A percentile compares a stretch with the other conserved stretches of the same genome.
These are phyloP conservation scores for Teinopalpus imperialis DNA, from an alignment of 2,888 invertebrate genomes.

Conservation along the genomic window DNA sequence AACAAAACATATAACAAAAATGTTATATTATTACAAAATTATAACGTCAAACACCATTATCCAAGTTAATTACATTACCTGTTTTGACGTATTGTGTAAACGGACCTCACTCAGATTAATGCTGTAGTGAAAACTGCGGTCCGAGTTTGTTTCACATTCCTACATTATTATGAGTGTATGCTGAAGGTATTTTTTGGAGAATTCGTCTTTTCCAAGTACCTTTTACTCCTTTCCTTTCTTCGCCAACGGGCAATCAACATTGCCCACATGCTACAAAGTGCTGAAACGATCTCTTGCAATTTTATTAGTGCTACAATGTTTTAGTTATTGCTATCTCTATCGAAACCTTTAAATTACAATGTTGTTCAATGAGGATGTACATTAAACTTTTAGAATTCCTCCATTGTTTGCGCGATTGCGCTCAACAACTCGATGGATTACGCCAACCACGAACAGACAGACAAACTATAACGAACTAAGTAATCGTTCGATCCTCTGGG, in stretches of 20 bases:
- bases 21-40: too few relatives aligned
- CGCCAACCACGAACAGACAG: background rate
- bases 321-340: conserved; percentile 1
- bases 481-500: conserved; percentile 63
- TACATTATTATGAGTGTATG: background rate
- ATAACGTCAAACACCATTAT: too few relatives aligned
- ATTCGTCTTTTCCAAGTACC: background rate
- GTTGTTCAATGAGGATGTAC: conserved; percentile 5
- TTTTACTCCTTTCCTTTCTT: conserved; percentile 1
- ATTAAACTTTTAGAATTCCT: conserved; percentile 7
- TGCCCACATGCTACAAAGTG: conserved; percentile 4
- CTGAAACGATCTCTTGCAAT: conserved; percentile 7
- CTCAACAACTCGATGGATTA: background rate
- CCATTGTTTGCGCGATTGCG: conserved; percentile 4
- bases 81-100: too few relatives aligned
- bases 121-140: too few relatives aligned
- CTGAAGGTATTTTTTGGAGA: background rate
- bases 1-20: too few relatives aligned
- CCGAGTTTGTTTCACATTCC: too few relatives aligned
- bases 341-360: conserved; percentile 8
- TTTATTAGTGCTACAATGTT: conserved; percentile 13
- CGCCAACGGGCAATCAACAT: conserved; percentile 12
- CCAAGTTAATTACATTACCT: too few relatives aligned
- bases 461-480: conserved; percentile 51
- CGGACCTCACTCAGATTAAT: too few relatives aligned